These are phyloP conservation scores for Engraulis encrasicolus DNA, from an alignment of 2,113 vertebrate species.

Conservation along the genomic window DNA sequence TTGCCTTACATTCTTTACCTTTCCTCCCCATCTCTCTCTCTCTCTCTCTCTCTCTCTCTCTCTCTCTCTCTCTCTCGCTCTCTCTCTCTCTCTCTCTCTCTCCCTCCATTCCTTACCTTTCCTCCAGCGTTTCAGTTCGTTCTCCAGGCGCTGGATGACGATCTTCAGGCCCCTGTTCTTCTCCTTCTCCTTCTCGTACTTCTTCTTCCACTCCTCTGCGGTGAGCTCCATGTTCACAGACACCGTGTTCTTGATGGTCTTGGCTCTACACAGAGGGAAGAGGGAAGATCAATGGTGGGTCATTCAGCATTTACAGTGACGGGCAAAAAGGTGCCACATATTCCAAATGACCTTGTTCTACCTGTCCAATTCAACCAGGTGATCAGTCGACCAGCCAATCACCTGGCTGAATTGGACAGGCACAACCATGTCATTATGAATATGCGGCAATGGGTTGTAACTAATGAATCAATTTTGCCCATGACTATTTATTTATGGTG, in stretches of 20 bases:
- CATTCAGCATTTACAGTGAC: background rate
- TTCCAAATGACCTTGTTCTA: too few relatives aligned
- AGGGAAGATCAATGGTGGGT: too few relatives aligned
- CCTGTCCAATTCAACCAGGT: too few relatives aligned
- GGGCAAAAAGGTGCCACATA: too few relatives aligned
- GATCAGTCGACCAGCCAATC: too few relatives aligned
- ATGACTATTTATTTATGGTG: too few relatives aligned
- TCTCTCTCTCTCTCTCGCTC: constrained; percentile 71
- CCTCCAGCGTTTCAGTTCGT: constrained; percentile 88
- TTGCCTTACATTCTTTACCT: constrained; percentile 68
- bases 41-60: constrained; percentile 62
- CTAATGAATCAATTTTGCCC: too few relatives aligned
- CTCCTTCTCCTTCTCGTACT: constrained; percentile 92
- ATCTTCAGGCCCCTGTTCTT: constrained; percentile 88
- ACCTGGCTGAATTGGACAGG: too few relatives aligned
- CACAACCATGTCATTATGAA: too few relatives aligned
- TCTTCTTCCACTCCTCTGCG: constrained; percentile 96
- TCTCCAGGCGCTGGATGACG: constrained; percentile 85
- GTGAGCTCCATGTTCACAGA: constrained; percentile 94
- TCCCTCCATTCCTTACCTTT: constrained; percentile 74
- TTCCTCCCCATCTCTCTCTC: constrained; percentile 74
- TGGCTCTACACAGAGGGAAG: constrained; percentile 75
- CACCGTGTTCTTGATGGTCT: constrained; percentile 96
- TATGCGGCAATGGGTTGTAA: too few relatives aligned
- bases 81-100: background rate